Percentiles rank a stretch among this genome's conserved stretches.
Conservation (phyloP, 2,113 vertebrate species). For the Forbesichthys papilliferus region DNA sequence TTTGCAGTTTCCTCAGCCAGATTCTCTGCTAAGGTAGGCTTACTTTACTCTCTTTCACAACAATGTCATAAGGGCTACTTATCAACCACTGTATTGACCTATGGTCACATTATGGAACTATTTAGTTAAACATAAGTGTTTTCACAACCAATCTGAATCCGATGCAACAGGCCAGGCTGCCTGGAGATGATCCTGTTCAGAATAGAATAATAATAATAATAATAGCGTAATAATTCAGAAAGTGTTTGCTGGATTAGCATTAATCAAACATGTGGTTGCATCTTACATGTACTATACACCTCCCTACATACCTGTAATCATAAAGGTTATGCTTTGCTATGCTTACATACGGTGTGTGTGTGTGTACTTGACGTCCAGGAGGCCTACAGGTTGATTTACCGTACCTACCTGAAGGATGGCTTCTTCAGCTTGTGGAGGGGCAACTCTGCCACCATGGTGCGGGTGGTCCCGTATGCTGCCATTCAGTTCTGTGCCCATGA, state of each 20-base stretch:
- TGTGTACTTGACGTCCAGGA: constrained; percentile 75
- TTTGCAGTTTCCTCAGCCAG: constrained; percentile 92
- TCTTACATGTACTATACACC: neutral
- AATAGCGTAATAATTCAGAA: no score
- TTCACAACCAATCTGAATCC: neutral
- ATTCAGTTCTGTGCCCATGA: constrained; percentile 98
- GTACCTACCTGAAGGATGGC: constrained; percentile 90
- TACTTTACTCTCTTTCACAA: neutral
- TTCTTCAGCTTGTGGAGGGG: constrained; percentile 95
- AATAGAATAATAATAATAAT: neutral
- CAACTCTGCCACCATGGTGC: constrained; percentile 97
- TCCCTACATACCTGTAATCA: neutral
- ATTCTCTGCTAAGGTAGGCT: constrained; percentile 94
- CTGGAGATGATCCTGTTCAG: neutral
- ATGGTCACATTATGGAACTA: neutral
- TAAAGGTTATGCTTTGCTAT: neutral
- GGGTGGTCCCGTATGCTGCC: constrained; percentile 93
- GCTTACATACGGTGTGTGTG: neutral
- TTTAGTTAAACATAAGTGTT: neutral
- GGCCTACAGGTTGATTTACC: constrained; percentile 91
- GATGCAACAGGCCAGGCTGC: neutral
- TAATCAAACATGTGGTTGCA: neutral
- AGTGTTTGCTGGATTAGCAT: neutral
- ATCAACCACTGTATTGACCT: neutral
- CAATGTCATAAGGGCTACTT: neutral